phyloP scores from a whole-genome alignment of 2,888 invertebrate species.

The Busseola fusca region DNA sequence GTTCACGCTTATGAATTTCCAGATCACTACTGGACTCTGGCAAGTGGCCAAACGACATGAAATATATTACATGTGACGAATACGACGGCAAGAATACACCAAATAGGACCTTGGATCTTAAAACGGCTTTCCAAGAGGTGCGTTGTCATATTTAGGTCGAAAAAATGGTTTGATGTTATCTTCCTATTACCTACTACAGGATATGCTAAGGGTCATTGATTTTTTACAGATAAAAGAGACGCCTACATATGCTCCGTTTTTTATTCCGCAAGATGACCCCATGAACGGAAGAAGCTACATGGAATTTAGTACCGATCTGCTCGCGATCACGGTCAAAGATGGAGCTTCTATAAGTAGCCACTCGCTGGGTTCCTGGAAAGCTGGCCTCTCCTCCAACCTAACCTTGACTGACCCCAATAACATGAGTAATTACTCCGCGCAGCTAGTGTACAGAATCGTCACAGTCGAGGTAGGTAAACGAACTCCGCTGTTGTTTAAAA shows the following conservation, averaged over 20 bases:
- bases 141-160: constrained; percentile 65
- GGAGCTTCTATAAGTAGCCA: constrained; percentile 92
- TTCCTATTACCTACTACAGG: constrained; percentile 20
- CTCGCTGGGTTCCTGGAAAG: constrained; percentile 93
- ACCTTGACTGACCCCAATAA: constrained; percentile 90
- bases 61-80: constrained; percentile 93
- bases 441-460: constrained; percentile 95
- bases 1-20: constrained; percentile 82
- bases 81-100: constrained; percentile 94
- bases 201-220: constrained; percentile 28
- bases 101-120: constrained; percentile 92
- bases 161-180: constrained; percentile 37
- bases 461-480: constrained; percentile 93
- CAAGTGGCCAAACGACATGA: constrained; percentile 92
- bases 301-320: constrained; percentile 92
- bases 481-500: constrained; percentile 77
- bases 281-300: constrained; percentile 93
- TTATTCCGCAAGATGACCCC: constrained; percentile 89
- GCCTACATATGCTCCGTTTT: constrained; percentile 92
- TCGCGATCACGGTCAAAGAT: constrained; percentile 92
- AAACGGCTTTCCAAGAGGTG: constrained; percentile 91
- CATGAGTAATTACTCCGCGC: constrained; percentile 93
- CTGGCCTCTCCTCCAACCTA: constrained; percentile 92
- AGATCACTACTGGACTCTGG: constrained; percentile 92
- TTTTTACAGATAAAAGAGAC: constrained; percentile 88